Evolutionary conservation across 1,140 invertebrate species (phyloP), one percentile per base, ranked within the genome.

Genomic region (Hermetia illucens): DNA sequence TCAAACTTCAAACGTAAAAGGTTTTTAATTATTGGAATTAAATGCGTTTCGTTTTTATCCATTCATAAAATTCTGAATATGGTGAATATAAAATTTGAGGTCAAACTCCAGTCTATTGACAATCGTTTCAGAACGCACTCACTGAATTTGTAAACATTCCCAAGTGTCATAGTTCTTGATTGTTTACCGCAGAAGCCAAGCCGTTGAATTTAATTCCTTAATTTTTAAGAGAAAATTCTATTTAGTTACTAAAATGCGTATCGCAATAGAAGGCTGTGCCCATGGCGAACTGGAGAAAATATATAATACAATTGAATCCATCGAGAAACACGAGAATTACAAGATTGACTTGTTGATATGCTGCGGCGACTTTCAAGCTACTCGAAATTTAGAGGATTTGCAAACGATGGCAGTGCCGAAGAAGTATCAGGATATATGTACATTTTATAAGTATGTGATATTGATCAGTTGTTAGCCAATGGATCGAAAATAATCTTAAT

Each of bases 261-360:
- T 98, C 34, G 94, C 92, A 5, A 68, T 98, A 1, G 91, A 94
- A 72, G 95, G 95, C 36, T 99, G 95, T 71, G 84, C 89, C 48
- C 94, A 99, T 68, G 95, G 95, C 3, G 90, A 96, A 58, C 64
- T 99, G 39, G 93, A 98, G 48, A 83, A 77, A 52, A 96, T 98
- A 45, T 99, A 98, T 53, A 77, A 86, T 40, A 77, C 81, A 8
- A 72, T 96, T 33, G 63, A 75, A 48, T 65, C 75, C 38, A 62
- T 85, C 29, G 78, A 89, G 65, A 68, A 77, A 50, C 65, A 70
- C 44, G 70, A 78, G 48, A 66, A 64, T 0, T 71, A 78, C 30
- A 84, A 83, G 61, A 69, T 90, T 34, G 92, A 97, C 68, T 66
- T 98, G 17, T 63, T 98, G 3, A 72, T 98, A 21, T 96, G 94